Conservation (phyloP, 2,113 vertebrate species). For the Gambusia holbrooki region DNA sequence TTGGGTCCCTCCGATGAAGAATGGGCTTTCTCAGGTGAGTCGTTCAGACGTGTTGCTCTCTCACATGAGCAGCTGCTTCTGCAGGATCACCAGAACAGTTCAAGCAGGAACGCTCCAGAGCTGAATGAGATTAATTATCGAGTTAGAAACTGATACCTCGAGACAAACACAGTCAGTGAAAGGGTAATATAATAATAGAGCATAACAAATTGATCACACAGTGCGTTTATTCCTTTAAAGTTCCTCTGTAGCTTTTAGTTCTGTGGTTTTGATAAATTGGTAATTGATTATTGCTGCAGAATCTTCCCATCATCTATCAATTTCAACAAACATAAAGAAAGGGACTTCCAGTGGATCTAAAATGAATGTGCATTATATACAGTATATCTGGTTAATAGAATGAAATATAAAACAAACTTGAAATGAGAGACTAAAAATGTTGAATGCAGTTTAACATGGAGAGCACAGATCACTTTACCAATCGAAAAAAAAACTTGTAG, state of each 20-base stretch:
- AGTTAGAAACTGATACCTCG: constrained; percentile 14
- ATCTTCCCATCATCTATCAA: too few relatives aligned
- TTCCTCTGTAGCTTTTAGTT: neutral
- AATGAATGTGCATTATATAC: too few relatives aligned
- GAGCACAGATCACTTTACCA: too few relatives aligned
- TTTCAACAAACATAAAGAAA: too few relatives aligned
- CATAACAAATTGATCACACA: neutral
- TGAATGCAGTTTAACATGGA: too few relatives aligned
- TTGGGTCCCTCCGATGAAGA: constrained; percentile 27
- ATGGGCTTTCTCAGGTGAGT: constrained; percentile 36
- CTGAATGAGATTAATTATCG: neutral
- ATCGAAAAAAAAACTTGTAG: too few relatives aligned
- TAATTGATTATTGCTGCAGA: too few relatives aligned
- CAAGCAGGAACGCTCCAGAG: neutral
- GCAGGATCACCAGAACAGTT: neutral
- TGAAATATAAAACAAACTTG: too few relatives aligned
- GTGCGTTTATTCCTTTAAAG: neutral
- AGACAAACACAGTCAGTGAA: neutral
- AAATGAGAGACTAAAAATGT: too few relatives aligned
- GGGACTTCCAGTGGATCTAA: too few relatives aligned
- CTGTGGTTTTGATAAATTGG: neutral
- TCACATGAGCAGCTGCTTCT: neutral
- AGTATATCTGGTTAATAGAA: too few relatives aligned
- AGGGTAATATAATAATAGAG: neutral
- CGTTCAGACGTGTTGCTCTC: neutral